Conservation (phyloP, 2,888 invertebrate species). For the Orthosia gracilis region DNA sequence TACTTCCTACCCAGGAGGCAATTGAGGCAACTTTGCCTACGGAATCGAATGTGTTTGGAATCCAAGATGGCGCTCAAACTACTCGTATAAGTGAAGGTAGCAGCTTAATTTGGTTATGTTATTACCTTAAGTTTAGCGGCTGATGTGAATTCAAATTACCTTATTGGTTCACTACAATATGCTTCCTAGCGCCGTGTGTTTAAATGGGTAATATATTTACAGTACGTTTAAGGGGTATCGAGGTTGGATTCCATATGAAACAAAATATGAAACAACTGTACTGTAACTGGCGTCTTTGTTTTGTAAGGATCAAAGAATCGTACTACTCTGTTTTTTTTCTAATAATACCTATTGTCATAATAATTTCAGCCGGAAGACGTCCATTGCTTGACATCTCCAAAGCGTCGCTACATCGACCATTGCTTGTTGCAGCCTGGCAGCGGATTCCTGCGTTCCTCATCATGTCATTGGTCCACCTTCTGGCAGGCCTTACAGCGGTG, state of each 20-base stretch:
- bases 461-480: not conserved
- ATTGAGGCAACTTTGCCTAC: conserved; percentile 36
- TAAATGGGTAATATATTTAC: conserved; percentile 20
- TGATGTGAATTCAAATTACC: conserved; percentile 56
- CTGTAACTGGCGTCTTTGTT: not conserved
- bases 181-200: conserved; percentile 22
- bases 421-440: no score
- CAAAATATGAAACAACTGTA: not conserved
- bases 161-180: conserved; percentile 48
- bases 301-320: not conserved
- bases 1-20: conserved; percentile 32
- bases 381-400: not conserved
- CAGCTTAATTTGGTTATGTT: conserved; percentile 56
- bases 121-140: conserved; percentile 53
- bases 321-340: not conserved
- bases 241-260: conserved; percentile 18
- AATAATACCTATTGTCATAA: no score
- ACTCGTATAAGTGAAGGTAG: conserved; percentile 51
- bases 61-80: conserved; percentile 60
- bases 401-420: not conserved
- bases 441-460: not conserved
- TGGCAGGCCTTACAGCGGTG: not conserved
- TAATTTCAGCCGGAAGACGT: not conserved
- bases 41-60: conserved; percentile 59
- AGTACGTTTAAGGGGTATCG: conserved; percentile 2